These are phyloP conservation scores for Tor tambroides DNA, from an alignment of 2,113 vertebrate genomes.

Conservation along the genomic window DNA sequence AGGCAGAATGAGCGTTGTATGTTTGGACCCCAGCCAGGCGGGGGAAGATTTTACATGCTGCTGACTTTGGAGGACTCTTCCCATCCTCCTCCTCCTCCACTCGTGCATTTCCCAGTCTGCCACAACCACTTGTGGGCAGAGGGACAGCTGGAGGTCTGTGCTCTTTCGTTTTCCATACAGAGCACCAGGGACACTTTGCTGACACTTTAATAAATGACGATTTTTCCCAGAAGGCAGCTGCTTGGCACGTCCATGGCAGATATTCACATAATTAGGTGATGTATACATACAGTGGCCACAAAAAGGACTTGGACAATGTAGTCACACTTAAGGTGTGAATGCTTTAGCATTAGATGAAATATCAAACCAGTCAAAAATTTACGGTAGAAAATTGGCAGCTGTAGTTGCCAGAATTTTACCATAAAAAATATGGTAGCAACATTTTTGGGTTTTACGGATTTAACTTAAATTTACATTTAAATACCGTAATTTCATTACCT, in stretches of 20 bases:
- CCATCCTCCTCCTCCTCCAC: constrained; percentile 1
- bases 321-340: not conserved
- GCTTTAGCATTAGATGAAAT: not conserved
- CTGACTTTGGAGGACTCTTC: constrained; percentile 52
- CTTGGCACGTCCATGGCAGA: not conserved
- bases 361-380: too few relatives aligned
- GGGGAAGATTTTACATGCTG: constrained; percentile 53
- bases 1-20: constrained; percentile 44
- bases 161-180: constrained; percentile 28
- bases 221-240: constrained; percentile 50
- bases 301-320: not conserved
- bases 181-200: constrained; percentile 50
- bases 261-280: constrained; percentile 12
- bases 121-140: constrained; percentile 53
- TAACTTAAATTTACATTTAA: too few relatives aligned
- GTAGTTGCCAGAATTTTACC: too few relatives aligned
- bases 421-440: too few relatives aligned
- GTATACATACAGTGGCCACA: not conserved
- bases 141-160: constrained; percentile 57
- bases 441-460: too few relatives aligned
- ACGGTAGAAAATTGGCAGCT: too few relatives aligned
- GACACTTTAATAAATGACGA: constrained; percentile 57
- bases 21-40: constrained; percentile 53
- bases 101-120: constrained; percentile 27
- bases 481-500: too few relatives aligned